Base-by-base conservation (phyloP, 2,113 vertebrate genomes). In the zebrafish (Danio rerio) region DNA sequence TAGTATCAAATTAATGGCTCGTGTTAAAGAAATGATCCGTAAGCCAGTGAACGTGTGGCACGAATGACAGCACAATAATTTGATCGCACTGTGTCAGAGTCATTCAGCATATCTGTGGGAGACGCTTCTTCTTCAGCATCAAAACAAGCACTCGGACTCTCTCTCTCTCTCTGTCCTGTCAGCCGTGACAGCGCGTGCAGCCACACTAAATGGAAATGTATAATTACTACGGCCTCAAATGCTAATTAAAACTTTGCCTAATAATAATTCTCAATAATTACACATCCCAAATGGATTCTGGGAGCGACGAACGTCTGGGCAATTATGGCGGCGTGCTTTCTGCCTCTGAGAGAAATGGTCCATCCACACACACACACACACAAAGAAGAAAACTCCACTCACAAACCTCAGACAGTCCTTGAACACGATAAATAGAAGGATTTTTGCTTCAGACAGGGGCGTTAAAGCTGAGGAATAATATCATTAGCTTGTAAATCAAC, bases 231-330 rank as follows among this genome's bases (percentile, higher is more conserved):
- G 90, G 85, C 86, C 87, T 90, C 85, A 78, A 87, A 84, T 87
- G 86, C 90, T 91, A 89, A 91, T 92, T 91, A 93, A 92, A 91
- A 88, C 75, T 89, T 86, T 65, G 74, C 87, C 88, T 92, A 92
- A 90, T 92, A 93, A 92, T 91, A 92, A 92, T 90, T 87, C 85
- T 73, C 87, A 90, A 90, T 92, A 93, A 93, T 93, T 90, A 91
- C 89, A 90, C 84, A 75, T 90, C 91, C 86, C 92, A 89, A 88
- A 87, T 81, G 79, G 82, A 88, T 82, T 79, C 81, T 73, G 80
- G 70, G 84, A 87, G 75, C 61, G 53, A 50, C n/a, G 52, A 78
- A 73, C 73, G 86, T 65, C 47, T 86, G 79, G 83, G 86, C 87
- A 88, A 92, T 91, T 88, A 91, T 74, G 87, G 84, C 84, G 16